phyloP scores from a whole-genome alignment of 2,113 vertebrate genomes.

The Misgurnus anguillicaudatus region DNA sequence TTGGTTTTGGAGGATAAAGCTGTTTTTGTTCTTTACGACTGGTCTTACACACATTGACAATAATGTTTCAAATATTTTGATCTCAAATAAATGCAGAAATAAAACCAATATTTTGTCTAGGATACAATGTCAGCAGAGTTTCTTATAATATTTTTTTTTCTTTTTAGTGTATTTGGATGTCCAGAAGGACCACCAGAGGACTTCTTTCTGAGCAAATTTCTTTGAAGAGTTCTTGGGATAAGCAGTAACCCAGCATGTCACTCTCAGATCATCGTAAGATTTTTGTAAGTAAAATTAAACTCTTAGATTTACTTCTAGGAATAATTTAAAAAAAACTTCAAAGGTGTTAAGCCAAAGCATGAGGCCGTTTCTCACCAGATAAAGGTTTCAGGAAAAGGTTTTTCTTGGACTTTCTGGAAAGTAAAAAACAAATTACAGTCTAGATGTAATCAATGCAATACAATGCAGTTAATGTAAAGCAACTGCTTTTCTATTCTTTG shows the following conservation, averaged over 20 bases:
- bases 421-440: too few species aligned
- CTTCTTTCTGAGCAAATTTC: neutral
- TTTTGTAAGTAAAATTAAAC: slow-evolving; percentile 80
- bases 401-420: too few species aligned
- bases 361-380: neutral
- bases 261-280: slow-evolving; percentile 84
- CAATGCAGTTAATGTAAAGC: too few species aligned
- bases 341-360: neutral
- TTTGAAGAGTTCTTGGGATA: slow-evolving; percentile 1
- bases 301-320: neutral
- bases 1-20: too few species aligned
- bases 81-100: neutral
- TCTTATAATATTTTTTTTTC: neutral
- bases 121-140: neutral
- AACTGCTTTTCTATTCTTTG: too few species aligned
- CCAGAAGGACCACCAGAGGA: neutral
- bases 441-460: neutral
- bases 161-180: slow-evolving; percentile 1
- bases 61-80: neutral
- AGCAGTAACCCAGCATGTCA: slow-evolving; percentile 74
- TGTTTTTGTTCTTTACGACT: too few species aligned
- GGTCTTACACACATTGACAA: too few species aligned
- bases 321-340: too few species aligned
- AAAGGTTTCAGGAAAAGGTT: too few species aligned
- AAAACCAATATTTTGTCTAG: too few species aligned